These are phyloP conservation scores for Melieria crassipennis DNA, from an alignment of 2,888 invertebrate genomes.

Conservation along the genomic window DNA sequence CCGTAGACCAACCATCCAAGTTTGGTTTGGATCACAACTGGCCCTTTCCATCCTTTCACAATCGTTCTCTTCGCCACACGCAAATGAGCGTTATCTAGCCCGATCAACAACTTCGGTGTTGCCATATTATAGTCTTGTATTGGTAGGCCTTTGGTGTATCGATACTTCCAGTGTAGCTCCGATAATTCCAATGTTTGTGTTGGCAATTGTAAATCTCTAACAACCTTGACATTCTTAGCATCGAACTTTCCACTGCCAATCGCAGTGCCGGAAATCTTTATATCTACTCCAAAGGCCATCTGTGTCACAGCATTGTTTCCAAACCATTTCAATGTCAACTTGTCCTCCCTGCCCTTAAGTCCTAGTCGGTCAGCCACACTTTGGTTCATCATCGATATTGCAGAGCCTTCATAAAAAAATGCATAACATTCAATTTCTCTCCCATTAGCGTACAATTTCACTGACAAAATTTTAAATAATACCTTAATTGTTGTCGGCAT, in stretches of 20 bases:
- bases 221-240: conserved; percentile 34
- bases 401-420: conserved; percentile 38
- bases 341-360: conserved; percentile 28
- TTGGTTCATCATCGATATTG: conserved; percentile 18
- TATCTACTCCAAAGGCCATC: conserved; percentile 25
- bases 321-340: conserved; percentile 39
- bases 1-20: conserved; percentile 30
- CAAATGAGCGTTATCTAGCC: conserved; percentile 33
- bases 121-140: conserved; percentile 14
- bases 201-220: conserved; percentile 28
- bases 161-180: conserved; percentile 29
- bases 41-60: conserved; percentile 19
- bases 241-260: conserved; percentile 20
- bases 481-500: background rate
- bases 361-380: conserved; percentile 30
- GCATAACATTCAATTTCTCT: conserved; percentile 24
- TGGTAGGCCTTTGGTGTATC: conserved; percentile 17
- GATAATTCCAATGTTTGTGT: conserved; percentile 26
- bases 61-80: conserved; percentile 11
- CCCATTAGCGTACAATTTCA: conserved; percentile 28
- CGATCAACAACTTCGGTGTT: conserved; percentile 31
- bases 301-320: conserved; percentile 34
- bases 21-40: conserved; percentile 22
- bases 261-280: conserved; percentile 34
- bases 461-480: conserved; percentile 37